These are phyloP conservation scores for Cynopterus sphinx DNA, from an alignment of 2,797 vertebrate genomes.

Conservation along the genomic window DNA sequence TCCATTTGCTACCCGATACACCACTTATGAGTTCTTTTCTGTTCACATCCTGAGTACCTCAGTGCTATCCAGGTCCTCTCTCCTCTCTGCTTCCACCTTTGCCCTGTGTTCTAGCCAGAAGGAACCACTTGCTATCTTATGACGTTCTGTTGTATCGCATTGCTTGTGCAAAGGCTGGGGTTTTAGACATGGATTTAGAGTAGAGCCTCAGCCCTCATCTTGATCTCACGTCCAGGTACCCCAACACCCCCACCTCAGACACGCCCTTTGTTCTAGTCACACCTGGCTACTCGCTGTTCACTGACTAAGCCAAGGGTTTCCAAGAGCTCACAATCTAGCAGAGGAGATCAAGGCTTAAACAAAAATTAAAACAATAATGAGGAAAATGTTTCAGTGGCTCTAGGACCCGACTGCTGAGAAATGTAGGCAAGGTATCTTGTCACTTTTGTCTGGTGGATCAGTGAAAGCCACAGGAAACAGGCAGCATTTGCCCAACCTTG, in stretches of 20 bases:
- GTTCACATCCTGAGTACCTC: not conserved
- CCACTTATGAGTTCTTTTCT: not conserved
- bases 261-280: not conserved
- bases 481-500: not conserved
- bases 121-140: not conserved
- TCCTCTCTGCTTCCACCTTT: not conserved
- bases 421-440: not conserved
- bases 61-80: not conserved
- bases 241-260: not conserved
- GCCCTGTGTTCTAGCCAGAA: not conserved
- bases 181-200: not conserved
- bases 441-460: not conserved
- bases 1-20: not conserved
- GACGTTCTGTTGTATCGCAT: not conserved
- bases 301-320: not conserved
- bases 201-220: not conserved
- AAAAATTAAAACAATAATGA: not conserved
- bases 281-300: not conserved
- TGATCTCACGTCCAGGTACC: not conserved
- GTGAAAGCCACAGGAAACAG: not conserved
- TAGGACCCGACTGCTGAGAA: not conserved
- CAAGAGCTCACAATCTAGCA: not conserved
- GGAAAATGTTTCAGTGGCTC: not conserved
- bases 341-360: not conserved
- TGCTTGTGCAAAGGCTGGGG: not conserved